Conservation (phyloP, 2,888 invertebrate genomes). For the Tolmerus cingulatus region DNA sequence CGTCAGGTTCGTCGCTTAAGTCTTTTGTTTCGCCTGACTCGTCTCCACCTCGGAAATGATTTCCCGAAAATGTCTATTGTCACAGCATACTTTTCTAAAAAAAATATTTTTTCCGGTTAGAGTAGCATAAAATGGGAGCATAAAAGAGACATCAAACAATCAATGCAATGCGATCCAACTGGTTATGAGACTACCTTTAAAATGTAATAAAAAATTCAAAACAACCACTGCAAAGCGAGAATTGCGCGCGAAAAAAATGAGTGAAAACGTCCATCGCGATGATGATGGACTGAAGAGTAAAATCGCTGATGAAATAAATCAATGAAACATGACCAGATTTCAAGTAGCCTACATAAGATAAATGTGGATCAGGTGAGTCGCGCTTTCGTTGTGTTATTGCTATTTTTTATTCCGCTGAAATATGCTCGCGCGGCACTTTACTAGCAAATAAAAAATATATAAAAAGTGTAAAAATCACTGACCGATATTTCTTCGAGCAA, state of each 20-base stretch:
- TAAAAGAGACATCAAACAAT: not conserved
- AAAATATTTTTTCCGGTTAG: not conserved
- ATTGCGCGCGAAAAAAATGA: not conserved
- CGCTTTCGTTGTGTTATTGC: not conserved
- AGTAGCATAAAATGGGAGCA: not conserved
- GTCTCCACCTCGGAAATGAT: not conserved
- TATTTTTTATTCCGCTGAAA: not conserved
- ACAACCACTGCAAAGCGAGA: not conserved
- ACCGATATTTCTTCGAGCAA: not conserved
- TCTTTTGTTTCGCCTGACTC: not conserved
- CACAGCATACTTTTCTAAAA: not conserved
- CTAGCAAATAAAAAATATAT: not conserved
- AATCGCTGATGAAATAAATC: constrained; percentile 17
- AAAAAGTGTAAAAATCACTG: not conserved
- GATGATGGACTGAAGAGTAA: not conserved
- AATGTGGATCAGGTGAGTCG: constrained; percentile 28
- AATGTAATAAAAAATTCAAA: not conserved
- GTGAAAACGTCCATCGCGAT: not conserved
- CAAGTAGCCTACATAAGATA: constrained; percentile 20
- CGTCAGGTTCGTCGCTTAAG: not conserved
- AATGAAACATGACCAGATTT: constrained; percentile 26
- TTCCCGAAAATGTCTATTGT: not conserved
- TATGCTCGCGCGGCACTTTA: not conserved
- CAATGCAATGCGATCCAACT: not conserved
- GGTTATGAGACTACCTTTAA: not conserved